Evolutionary conservation across 2,797 vertebrate genomes (phyloP).

Genomic region (Crocidura indochinensis): DNA sequence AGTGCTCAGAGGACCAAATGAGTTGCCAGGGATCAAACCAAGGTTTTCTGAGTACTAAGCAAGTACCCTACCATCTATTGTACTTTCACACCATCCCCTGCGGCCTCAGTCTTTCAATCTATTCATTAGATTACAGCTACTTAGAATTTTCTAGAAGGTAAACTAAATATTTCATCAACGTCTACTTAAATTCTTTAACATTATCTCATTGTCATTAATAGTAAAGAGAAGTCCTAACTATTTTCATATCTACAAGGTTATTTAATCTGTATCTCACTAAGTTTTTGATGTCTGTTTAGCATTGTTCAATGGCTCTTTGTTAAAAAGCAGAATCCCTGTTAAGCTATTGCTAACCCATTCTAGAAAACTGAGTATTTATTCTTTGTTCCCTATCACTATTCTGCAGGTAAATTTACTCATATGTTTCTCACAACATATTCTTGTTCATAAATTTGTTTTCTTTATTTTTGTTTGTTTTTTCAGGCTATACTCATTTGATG

Average conservation of each 20-base stretch:
- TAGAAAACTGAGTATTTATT: neutral
- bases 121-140: neutral
- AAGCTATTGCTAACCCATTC: neutral
- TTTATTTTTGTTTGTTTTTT: no score
- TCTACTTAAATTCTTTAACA: neutral
- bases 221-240: neutral
- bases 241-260: conserved; percentile 29
- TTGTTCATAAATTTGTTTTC: neutral
- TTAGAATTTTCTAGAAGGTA: neutral
- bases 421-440: neutral
- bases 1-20: no score
- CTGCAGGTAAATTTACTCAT: neutral
- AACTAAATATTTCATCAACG: conserved; percentile 3
- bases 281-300: neutral
- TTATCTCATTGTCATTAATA: neutral
- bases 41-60: no score
- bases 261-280: neutral
- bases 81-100: neutral
- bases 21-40: no score
- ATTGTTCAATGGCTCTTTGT: neutral
- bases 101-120: neutral
- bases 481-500: no score
- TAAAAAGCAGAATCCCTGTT: neutral
- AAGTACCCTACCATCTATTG: no score
- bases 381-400: neutral